These are phyloP conservation scores for Rhodophaea formosa DNA, from an alignment of 2,888 invertebrate species.

Conservation along the genomic window DNA sequence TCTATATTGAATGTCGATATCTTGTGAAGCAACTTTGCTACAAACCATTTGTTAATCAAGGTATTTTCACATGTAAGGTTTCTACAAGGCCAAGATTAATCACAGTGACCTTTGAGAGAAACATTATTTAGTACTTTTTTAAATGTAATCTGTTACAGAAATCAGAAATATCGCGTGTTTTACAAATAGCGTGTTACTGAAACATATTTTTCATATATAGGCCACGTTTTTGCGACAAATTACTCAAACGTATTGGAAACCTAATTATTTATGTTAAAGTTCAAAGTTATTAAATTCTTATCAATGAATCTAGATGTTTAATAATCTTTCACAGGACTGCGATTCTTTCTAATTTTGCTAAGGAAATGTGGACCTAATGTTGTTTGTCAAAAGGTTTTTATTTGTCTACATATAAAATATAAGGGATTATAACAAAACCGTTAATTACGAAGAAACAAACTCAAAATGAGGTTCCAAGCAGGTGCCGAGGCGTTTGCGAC, in stretches of 20 bases:
- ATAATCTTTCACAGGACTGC: background rate
- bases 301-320: background rate
- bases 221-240: background rate
- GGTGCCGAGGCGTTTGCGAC: slow-evolving; percentile 1
- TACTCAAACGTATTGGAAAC: background rate
- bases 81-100: no score
- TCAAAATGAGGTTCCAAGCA: background rate
- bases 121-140: no score
- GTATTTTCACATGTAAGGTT: no score
- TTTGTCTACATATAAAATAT: background rate
- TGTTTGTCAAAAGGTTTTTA: background rate
- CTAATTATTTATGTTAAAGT: background rate
- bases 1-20: no score
- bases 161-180: background rate
- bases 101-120: no score
- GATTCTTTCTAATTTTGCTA: background rate
- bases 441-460: slow-evolving; percentile 13
- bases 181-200: background rate
- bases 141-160: background rate
- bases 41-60: no score
- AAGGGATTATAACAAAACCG: background rate
- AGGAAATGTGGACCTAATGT: background rate
- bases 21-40: no score
- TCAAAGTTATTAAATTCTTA: background rate
- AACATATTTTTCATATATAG: background rate